These are phyloP conservation scores for Tetranychus urticae DNA, from an alignment of 1,140 invertebrate genomes.

Conservation along the genomic window DNA sequence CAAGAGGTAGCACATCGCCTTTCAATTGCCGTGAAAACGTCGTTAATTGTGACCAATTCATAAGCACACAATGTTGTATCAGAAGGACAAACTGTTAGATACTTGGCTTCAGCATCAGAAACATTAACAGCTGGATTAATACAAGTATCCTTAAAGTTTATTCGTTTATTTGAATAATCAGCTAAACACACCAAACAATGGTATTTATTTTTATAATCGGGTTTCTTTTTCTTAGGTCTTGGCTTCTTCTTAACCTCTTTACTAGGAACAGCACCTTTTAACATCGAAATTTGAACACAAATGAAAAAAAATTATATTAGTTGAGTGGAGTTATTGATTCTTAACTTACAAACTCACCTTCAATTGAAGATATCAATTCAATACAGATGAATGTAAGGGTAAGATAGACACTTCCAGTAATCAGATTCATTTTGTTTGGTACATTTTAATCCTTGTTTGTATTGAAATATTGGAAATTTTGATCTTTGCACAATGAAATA, in stretches of 20 bases:
- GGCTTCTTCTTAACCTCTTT: background rate
- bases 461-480: too few relatives aligned
- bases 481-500: too few relatives aligned
- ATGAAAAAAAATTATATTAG: too few relatives aligned
- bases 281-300: too few relatives aligned
- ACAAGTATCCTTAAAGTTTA: background rate
- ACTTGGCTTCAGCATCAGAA: background rate
- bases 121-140: background rate
- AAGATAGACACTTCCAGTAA: too few relatives aligned
- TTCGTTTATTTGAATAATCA: background rate
- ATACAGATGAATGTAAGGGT: too few relatives aligned
- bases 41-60: background rate
- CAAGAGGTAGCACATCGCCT: background rate
- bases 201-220: background rate
- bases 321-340: too few relatives aligned
- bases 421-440: too few relatives aligned
- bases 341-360: too few relatives aligned
- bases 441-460: too few relatives aligned
- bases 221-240: background rate
- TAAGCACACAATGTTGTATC: background rate
- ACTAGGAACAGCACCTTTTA: too few relatives aligned
- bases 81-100: background rate
- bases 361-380: too few relatives aligned
- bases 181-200: background rate
- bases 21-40: background rate